phyloP scores from a whole-genome alignment of 2,888 invertebrate genomes.

The Eurois occulta region DNA sequence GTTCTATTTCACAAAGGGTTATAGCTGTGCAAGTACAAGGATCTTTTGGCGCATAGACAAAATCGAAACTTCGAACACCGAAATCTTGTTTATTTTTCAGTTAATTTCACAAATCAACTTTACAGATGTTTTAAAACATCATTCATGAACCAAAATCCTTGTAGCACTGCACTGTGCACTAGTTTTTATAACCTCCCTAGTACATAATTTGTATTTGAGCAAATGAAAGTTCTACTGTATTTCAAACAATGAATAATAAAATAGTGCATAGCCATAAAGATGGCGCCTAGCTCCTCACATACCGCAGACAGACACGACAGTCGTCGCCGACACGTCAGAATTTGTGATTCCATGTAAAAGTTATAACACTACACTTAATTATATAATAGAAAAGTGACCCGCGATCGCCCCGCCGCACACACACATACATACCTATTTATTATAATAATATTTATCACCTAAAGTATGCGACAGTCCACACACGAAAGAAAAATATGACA shows the following conservation, averaged over 20 bases:
- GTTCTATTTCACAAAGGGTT: slow-evolving; percentile 10
- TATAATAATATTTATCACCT: slow-evolving; percentile 75
- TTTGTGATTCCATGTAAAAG: slow-evolving; percentile 89
- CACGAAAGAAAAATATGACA: slow-evolving; percentile 68
- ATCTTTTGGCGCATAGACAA: neutral
- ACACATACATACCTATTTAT: slow-evolving; percentile 69
- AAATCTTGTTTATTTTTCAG: neutral
- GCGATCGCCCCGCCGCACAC: slow-evolving; percentile 84
- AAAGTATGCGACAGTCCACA: slow-evolving; percentile 75
- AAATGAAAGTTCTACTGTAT: slow-evolving; percentile 61
- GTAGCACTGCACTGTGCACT: slow-evolving; percentile 11
- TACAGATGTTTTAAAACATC: neutral
- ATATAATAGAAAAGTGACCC: slow-evolving; percentile 80
- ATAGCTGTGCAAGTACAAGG: slow-evolving; percentile 1
- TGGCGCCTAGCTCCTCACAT: slow-evolving; percentile 60
- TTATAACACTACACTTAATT: slow-evolving; percentile 88
- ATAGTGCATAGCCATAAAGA: slow-evolving; percentile 51
- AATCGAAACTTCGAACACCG: neutral
- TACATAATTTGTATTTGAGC: slow-evolving; percentile 63
- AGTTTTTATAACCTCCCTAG: slow-evolving; percentile 47
- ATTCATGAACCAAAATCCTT: neutral
- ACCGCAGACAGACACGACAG: slow-evolving; percentile 75
- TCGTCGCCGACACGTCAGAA: slow-evolving; percentile 77
- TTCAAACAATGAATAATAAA: slow-evolving; percentile 52
- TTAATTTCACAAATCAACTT: slow-evolving; percentile 1